Percentiles rank a stretch among this genome's conserved stretches.
Conservation (phyloP, 2,113 vertebrate genomes). For the Macrotis lagotis region DNA sequence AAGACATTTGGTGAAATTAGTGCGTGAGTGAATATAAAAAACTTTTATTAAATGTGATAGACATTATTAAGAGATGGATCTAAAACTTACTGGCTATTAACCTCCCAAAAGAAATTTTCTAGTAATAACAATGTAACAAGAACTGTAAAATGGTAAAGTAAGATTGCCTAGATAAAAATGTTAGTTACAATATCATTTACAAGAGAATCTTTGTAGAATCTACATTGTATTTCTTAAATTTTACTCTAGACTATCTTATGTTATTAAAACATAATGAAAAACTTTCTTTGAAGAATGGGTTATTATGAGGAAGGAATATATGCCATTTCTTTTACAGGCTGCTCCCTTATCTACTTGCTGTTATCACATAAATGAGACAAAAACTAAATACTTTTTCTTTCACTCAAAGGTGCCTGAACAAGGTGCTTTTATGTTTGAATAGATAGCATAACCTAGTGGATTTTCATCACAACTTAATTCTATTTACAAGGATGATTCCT, state of each 20-base stretch:
- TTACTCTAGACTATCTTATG: background rate
- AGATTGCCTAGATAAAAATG: conserved; percentile 7
- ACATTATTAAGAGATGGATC: conserved; percentile 20
- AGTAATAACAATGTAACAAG: background rate
- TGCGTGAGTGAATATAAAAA: background rate
- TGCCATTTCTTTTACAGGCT: background rate
- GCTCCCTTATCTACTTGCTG: background rate
- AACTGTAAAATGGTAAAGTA: background rate
- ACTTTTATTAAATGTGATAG: background rate
- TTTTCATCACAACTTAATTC: background rate
- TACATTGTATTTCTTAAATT: background rate
- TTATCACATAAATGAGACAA: background rate
- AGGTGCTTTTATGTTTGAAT: background rate
- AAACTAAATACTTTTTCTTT: background rate
- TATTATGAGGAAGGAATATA: background rate
- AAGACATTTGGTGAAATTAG: background rate
- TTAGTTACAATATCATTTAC: conserved; percentile 39
- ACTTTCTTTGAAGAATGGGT: background rate
- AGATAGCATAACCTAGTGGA: background rate
- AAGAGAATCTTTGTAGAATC: conserved; percentile 30
- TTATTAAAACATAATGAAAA: conserved; percentile 16
- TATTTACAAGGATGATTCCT: background rate
- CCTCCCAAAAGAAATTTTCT: background rate
- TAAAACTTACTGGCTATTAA: background rate
- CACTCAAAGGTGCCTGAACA: background rate